These are phyloP conservation scores for Delphinapterus leucas DNA, from an alignment of 2,113 vertebrate genomes.

Conservation along the genomic window DNA sequence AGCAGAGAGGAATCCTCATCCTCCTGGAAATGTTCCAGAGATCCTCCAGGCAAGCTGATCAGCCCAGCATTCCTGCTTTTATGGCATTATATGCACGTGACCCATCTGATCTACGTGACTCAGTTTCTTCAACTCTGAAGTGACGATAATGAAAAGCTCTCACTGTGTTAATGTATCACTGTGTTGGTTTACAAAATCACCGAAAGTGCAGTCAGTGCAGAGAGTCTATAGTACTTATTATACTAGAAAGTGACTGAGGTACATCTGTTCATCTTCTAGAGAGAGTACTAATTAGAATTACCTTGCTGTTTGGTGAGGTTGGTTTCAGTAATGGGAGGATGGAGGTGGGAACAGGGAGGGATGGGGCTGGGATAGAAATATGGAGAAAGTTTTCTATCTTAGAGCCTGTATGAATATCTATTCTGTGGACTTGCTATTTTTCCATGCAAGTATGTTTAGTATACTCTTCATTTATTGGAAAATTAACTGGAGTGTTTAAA, in stretches of 20 bases:
- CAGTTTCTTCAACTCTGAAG: not conserved
- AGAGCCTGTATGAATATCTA: not conserved
- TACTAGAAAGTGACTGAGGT: not conserved
- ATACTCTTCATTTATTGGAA: not conserved
- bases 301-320: not conserved
- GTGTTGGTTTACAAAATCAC: not conserved
- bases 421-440: not conserved
- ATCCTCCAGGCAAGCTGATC: not conserved
- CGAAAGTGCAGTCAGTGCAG: not conserved
- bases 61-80: not conserved
- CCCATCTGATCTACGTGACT: not conserved
- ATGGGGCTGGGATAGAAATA: not conserved
- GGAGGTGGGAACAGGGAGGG: not conserved
- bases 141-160: not conserved
- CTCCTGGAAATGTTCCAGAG: not conserved
- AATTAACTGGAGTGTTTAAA: not conserved
- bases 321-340: not conserved
- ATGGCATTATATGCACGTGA: not conserved
- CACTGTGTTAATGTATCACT: not conserved
- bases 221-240: not conserved
- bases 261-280: not conserved
- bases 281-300: not conserved
- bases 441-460: not conserved
- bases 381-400: not conserved
- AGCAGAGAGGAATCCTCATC: not conserved